These are phyloP conservation scores for Hydrotaea cyrtoneurina DNA, from an alignment of 2,888 invertebrate genomes.

Conservation along the genomic window DNA sequence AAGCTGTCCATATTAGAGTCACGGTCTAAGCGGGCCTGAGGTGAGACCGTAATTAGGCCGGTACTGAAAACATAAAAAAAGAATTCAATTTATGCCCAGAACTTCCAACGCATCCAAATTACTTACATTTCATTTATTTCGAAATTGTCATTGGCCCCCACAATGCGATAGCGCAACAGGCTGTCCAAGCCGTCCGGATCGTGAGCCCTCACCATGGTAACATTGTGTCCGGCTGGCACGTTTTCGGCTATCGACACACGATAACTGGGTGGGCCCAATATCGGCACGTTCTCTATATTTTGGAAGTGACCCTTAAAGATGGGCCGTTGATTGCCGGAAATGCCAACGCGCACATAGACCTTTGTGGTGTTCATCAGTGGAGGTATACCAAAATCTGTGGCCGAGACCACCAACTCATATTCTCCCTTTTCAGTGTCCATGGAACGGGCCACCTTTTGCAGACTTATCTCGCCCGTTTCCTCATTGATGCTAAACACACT, in stretches of 20 bases:
- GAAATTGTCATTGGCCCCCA: slow-evolving; percentile 90
- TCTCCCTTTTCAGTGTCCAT: slow-evolving; percentile 89
- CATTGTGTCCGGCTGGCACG: slow-evolving; percentile 85
- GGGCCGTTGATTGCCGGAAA: slow-evolving; percentile 90
- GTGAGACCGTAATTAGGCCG: slow-evolving; percentile 87
- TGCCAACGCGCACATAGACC: slow-evolving; percentile 88
- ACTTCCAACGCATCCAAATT: slow-evolving; percentile 38
- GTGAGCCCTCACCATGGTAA: slow-evolving; percentile 87
- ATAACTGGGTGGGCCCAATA: slow-evolving; percentile 87
- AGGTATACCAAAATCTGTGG: slow-evolving; percentile 87
- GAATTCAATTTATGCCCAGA: neutral
- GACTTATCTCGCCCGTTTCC: slow-evolving; percentile 86
- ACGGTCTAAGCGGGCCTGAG: slow-evolving; percentile 87
- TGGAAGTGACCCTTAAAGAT: slow-evolving; percentile 89
- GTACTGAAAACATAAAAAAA: slow-evolving; percentile 80
- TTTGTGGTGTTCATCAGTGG: slow-evolving; percentile 85
- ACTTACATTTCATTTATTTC: slow-evolving; percentile 86
- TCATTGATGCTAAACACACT: slow-evolving; percentile 85
- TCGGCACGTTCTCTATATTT: slow-evolving; percentile 82
- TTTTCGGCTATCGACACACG: slow-evolving; percentile 87
- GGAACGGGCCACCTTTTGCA: slow-evolving; percentile 85
- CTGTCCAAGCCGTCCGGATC: slow-evolving; percentile 90
- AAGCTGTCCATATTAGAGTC: slow-evolving; percentile 86
- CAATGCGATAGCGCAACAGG: slow-evolving; percentile 86
- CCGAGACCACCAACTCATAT: slow-evolving; percentile 86